Percentiles rank a stretch among this genome's conserved stretches.
Evolutionary conservation across 2,797 vertebrate genomes (phyloP).

Genomic region (Nyctibius grandis): DNA sequence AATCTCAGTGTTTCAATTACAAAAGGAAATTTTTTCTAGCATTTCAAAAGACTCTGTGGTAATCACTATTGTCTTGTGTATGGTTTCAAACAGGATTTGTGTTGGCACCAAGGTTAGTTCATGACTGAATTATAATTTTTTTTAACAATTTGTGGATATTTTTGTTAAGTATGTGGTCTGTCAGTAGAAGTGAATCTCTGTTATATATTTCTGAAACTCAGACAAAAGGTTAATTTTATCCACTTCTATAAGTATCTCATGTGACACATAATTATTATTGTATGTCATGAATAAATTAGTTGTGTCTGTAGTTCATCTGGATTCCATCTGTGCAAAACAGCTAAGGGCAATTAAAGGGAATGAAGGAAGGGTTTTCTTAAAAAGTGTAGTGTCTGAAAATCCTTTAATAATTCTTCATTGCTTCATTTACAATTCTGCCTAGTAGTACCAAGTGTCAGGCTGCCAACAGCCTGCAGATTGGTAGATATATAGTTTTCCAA

Average conservation of each 20-base stretch:
- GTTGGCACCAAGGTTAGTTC: neutral
- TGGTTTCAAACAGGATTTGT: neutral
- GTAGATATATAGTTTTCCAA: neutral
- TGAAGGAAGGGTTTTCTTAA: neutral
- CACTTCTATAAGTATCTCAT: neutral
- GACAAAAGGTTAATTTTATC: neutral
- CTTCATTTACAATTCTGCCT: neutral
- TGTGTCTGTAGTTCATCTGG: neutral
- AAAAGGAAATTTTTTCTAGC: neutral
- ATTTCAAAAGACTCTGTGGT: neutral
- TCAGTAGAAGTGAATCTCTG: neutral
- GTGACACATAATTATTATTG: neutral
- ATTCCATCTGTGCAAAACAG: neutral
- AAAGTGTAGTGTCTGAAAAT: neutral
- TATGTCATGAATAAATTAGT: neutral
- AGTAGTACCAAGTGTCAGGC: neutral
- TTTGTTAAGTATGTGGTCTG: neutral
- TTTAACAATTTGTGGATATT: neutral
- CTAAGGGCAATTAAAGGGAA: neutral
- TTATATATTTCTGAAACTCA: neutral
- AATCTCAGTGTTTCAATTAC: neutral
- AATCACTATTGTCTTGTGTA: neutral
- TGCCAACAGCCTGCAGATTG: neutral
- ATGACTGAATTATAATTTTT: neutral
- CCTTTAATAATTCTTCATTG: neutral